These are phyloP conservation scores for Drosophila lacicola DNA, from an alignment of 2,888 invertebrate species.

Conservation along the genomic window DNA sequence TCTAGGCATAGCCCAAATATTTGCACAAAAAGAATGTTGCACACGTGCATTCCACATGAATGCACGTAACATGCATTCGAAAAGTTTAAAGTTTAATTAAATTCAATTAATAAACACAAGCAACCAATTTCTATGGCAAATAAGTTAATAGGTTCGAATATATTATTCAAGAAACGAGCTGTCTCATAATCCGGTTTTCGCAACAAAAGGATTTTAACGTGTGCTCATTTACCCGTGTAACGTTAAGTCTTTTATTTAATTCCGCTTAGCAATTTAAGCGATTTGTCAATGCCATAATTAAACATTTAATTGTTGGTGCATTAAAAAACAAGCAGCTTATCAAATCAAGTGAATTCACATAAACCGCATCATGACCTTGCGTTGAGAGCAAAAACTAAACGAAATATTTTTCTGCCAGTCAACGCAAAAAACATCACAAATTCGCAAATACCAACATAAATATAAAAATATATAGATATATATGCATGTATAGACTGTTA, in stretches of 20 bases:
- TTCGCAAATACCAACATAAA: neutral
- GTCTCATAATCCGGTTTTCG: neutral
- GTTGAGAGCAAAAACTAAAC: constrained; percentile 18
- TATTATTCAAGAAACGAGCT: neutral
- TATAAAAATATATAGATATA: neutral
- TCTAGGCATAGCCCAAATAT: neutral
- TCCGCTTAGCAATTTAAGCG: constrained; percentile 13
- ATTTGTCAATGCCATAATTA: constrained; percentile 50
- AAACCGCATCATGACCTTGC: constrained; percentile 57
- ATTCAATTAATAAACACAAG: too few species aligned
- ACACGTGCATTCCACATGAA: too few species aligned
- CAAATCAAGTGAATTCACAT: constrained; percentile 50
- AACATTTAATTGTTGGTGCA: constrained; percentile 31
- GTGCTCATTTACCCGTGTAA: constrained; percentile 3
- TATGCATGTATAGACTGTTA: constrained; percentile 11
- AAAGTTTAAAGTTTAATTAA: too few species aligned
- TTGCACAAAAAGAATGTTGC: neutral
- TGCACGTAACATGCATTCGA: too few species aligned
- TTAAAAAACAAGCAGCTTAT: constrained; percentile 41
- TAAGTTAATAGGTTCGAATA: too few species aligned
- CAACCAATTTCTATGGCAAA: neutral
- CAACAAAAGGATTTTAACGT: neutral
- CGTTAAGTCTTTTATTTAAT: constrained; percentile 1
- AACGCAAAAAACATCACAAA: neutral
- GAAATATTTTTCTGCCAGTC: constrained; percentile 13